Evolutionary conservation across 1,140 invertebrate species (phyloP), one percentile per base, ranked within the genome.

Genomic region (Andrena cerasifolii): DNA sequence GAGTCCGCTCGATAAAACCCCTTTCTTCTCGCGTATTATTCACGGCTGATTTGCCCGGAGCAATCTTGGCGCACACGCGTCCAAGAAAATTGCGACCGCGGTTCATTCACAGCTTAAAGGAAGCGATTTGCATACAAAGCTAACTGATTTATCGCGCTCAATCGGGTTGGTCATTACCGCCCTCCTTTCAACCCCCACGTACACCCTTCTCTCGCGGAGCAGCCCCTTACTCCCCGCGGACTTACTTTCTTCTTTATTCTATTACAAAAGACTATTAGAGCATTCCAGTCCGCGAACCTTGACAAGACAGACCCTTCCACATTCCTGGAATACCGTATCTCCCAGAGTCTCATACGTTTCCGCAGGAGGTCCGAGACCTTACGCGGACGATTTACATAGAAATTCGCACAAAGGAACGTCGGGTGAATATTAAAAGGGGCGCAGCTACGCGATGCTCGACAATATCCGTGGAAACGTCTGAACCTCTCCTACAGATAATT

Each of bases 51-150:
- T 83, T 83, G 75, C 21, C 51, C 10, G 63, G 21, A 31, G 73
- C 82, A 78, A 78, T 76, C 68, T 67, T 68, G 45, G 21, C 56
- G 16, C 72, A 28, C 78, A 68, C 54, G 59, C 74, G 43, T 43
- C 47, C 21, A 33, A 49, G 56, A 26, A 76, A 83, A 82, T 73
- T 78, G 56, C 74, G 54, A 33, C n/a, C 49, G 73, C 53, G 67
- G 33, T 70, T 77, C 73, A 49, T 77, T 77, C 78, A 63, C 40
- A 43, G 45, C 14, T 65, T 5, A 8, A 36, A 68, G 43, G 65
- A 76, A 76, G 33, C 80, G 74, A 83, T 83, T 83, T 83, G 80
- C 82, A 79, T 79, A 78, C 79, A 59, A 63, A 74, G 59, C 68
- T 73, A 72, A 79, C 62, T 67, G 75, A 83, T 83, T 82, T 74